A percentile compares a stretch with the other conserved stretches of the same genome.
These are phyloP conservation scores for Brachyopa scutellaris DNA, from an alignment of 2,888 invertebrate species.

Conservation along the genomic window DNA sequence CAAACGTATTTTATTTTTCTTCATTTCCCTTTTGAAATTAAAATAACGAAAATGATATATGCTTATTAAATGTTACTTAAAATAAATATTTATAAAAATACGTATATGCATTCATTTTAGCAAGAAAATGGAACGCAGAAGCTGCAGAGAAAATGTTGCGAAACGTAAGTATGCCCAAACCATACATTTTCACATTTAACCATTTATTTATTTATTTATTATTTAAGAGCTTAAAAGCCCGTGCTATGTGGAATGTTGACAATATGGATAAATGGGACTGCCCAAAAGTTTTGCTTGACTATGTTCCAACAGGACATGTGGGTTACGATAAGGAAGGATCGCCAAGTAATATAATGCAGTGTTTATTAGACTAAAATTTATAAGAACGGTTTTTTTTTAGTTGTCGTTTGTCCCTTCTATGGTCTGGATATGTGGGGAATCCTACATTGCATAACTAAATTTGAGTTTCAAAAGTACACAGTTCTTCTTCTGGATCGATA, in stretches of 20 bases:
- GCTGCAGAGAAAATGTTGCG: slow-evolving; percentile 96
- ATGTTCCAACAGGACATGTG: slow-evolving; percentile 89
- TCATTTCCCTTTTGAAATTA: too few relatives aligned
- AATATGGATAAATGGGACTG: slow-evolving; percentile 86
- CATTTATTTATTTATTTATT: background rate
- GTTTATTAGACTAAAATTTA: too few relatives aligned
- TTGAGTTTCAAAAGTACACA: slow-evolving; percentile 88
- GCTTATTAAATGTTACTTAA: too few relatives aligned
- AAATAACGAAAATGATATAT: too few relatives aligned
- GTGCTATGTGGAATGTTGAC: slow-evolving; percentile 87
- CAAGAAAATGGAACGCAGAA: slow-evolving; percentile 91
- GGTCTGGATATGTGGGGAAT: slow-evolving; percentile 92
- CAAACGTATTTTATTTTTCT: too few relatives aligned
- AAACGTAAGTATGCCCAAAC: slow-evolving; percentile 85
- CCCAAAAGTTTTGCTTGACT: slow-evolving; percentile 87
- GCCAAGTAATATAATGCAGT: slow-evolving; percentile 83
- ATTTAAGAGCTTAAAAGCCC: slow-evolving; percentile 76
- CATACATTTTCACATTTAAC: background rate
- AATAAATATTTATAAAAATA: too few relatives aligned
- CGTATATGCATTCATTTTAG: slow-evolving; percentile 82
- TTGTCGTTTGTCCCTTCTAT: slow-evolving; percentile 91
- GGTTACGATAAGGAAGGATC: slow-evolving; percentile 93
- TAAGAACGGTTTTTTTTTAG: slow-evolving; percentile 80
- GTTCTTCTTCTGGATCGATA: slow-evolving; percentile 87
- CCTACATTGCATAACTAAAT: slow-evolving; percentile 87